Base-by-base conservation (phyloP, 2,113 vertebrate genomes). In the Procavia capensis region DNA sequence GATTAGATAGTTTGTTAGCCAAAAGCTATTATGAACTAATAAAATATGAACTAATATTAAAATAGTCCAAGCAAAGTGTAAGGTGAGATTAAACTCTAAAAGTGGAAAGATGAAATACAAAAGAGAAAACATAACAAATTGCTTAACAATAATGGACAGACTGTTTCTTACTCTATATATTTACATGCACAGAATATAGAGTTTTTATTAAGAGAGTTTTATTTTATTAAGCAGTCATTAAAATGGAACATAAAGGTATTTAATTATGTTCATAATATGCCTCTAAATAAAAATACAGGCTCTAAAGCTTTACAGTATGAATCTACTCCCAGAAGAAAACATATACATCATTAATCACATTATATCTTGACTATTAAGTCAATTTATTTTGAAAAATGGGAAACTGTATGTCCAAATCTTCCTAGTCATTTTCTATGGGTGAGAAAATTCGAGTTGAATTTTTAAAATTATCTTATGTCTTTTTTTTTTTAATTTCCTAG, bases 391-490 rank as follows among this genome's bases (percentile, higher is more conserved):
- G 70, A 47, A 41, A 80, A 76, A 78, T 86, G 20, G 6, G 64
- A 87, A 13, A 82, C 3, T 50, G 2, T 36, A 47, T 34, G 41
- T 9, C 31, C 86, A 90, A 92, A 84, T 41, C 22, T 92, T 83
- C 74, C 31, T 61, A 66, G 31, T 61, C 41, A 75, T 83, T 34
- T 34, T 66, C 17, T 91, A 80, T 87, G 11, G 14, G 41, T 36
- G 50, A 36, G 6, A 90, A 34, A 75, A 83, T 79, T 36, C 82
- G 27, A 54, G 83, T 8, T 47, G 1, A 61, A n/a, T 70, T 87
- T 95, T 97, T 43, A 85, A 86, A 75, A 70, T 16, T 66, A 27
- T 70, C 79, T 94, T 85, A 25, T 45, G 80, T 16, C 57, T 79
- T 61, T 75, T 47, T 16, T 22, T 86, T 17, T 74, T 25, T 89